Evolutionary conservation across 2,888 invertebrate species (phyloP).

Genomic region (Apodemia duryi): DNA sequence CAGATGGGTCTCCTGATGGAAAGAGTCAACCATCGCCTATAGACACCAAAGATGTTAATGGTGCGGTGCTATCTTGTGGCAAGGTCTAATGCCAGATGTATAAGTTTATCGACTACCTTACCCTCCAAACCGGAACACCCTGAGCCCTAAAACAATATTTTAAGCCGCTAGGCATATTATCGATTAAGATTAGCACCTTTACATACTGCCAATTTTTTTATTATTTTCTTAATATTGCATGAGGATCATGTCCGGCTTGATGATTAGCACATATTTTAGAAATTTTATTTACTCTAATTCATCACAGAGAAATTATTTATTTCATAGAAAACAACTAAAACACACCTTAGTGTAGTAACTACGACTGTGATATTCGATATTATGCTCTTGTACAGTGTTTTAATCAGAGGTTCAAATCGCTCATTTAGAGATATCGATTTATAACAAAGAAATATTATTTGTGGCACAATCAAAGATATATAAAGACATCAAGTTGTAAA

Average conservation of each 20-base stretch:
- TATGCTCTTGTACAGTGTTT: background rate
- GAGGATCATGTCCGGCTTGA: background rate
- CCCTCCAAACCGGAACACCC: no score
- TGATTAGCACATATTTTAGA: background rate
- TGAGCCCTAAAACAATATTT: no score
- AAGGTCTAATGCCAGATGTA: no score
- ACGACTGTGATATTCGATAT: background rate
- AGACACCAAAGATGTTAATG: no score
- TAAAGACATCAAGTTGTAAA: no score
- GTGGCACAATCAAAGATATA: no score
- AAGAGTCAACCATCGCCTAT: no score
- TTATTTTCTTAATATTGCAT: background rate
- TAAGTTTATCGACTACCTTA: no score
- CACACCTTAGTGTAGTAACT: background rate
- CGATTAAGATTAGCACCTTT: constrained; percentile 1
- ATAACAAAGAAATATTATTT: no score
- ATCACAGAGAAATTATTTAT: constrained; percentile 4
- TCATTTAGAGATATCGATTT: background rate
- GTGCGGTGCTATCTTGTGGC: no score
- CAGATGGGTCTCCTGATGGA: no score
- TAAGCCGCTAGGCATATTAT: no score
- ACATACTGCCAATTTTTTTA: background rate
- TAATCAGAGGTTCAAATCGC: background rate
- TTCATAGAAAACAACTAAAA: background rate
- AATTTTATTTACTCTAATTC: constrained; percentile 3